Conservation (phyloP, 2,888 invertebrate species). For the Drosophila lutescens region DNA sequence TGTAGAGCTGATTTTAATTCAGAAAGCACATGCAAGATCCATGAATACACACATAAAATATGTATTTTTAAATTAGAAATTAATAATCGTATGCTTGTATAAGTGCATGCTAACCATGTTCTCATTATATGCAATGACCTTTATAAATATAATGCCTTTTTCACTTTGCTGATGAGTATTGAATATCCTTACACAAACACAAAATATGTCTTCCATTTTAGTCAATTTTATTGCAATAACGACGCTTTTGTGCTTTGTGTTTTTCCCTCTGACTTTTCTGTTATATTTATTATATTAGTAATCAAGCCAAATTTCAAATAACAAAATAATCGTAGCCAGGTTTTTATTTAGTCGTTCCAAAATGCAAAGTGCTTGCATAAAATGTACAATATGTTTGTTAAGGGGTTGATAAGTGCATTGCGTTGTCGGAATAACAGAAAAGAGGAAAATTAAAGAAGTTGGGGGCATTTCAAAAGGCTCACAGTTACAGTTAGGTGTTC, state of each 20-base stretch:
- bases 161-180: neutral
- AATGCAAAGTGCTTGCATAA: too few relatives aligned
- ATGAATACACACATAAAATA: neutral
- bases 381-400: too few relatives aligned
- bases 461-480: too few relatives aligned
- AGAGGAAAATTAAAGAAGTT: too few relatives aligned
- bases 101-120: slow-evolving; percentile 2
- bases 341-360: too few relatives aligned
- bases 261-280: neutral
- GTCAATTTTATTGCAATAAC: neutral
- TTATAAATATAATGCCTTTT: neutral
- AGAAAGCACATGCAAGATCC: slow-evolving; percentile 1
- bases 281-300: neutral
- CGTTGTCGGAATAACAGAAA: too few relatives aligned
- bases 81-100: neutral
- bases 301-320: neutral
- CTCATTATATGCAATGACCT: neutral
- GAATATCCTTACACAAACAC: neutral
- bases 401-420: too few relatives aligned
- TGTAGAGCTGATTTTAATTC: neutral
- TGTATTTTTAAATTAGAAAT: neutral
- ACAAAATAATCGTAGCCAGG: too few relatives aligned
- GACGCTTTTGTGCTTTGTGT: neutral
- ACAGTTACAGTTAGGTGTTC: too few relatives aligned
- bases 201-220: neutral